Evolutionary conservation across 2,888 invertebrate genomes (phyloP), one percentile per base, ranked within the genome.

Genomic region (Pristionchus arcanus): DNA sequence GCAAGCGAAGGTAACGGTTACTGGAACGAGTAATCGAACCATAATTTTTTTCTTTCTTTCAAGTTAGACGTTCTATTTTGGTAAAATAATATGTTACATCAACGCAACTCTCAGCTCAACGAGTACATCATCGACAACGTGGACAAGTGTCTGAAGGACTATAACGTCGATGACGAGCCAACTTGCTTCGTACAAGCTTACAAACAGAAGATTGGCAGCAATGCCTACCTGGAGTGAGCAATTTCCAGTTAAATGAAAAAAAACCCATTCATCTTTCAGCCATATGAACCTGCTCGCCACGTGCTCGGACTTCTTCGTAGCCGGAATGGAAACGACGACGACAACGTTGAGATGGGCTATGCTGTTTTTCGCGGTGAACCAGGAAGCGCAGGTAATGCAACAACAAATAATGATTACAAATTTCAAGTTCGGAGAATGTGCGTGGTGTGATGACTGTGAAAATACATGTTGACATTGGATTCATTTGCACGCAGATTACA

Each of bases 161-260:
- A 59, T 59, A 34, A 59, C 34, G 84, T 59, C 59, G 59, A 84
- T n/a, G 84, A 84, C 59, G 87, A 87, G 15, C 68, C 87, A 31
- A 71, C 66, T 0, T 87, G 87, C 68, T 87, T 87, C 53, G 87
- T 31, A n/a, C 87, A 87, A 49, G 87, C 87, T 1, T 87, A 87
- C 71, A 66, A 55, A n/a, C 66, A 87, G 68, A 68, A n/a, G 49
- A 87, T 87, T 42, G 31, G 31, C 19, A 16, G 16, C 16, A 87
- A 87, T 34, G 37, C 2, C 16, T 31, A 31, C 21, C 81, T 81
- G 11, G 49, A 81, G 81, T 81, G 25, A 25, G 74, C 42, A 42
- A 42, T 42, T 3, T 42, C 42, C 42, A 42, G 9, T 42, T 42
- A 3, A 42, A 42, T n/a, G n/a, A n/a, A n/a, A n/a, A n/a, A n/a